Evolutionary conservation across 2,797 vertebrate species (phyloP).

Genomic region (Crypturellus tataupa): DNA sequence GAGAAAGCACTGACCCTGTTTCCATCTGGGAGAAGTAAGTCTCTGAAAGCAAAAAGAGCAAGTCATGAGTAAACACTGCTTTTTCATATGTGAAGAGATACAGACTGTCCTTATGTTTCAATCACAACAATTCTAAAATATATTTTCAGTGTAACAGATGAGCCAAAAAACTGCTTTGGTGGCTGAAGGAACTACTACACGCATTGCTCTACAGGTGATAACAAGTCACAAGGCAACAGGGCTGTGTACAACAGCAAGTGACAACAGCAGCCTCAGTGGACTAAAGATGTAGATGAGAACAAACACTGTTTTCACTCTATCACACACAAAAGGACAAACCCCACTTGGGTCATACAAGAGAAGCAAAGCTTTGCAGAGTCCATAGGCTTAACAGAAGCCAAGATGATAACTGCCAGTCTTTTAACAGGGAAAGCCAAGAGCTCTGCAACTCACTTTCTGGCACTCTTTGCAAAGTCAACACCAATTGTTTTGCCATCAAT

Average conservation of each 20-base stretch:
- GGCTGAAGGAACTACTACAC: neutral
- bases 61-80: neutral
- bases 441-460: slow-evolving; percentile 91
- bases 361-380: neutral
- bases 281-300: neutral
- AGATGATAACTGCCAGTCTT: neutral
- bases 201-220: neutral
- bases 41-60: slow-evolving; percentile 83
- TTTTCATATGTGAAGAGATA: neutral
- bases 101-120: neutral
- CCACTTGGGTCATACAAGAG: neutral
- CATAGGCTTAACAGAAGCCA: neutral
- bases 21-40: slow-evolving; percentile 94
- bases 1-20: slow-evolving; percentile 97
- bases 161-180: neutral
- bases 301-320: neutral
- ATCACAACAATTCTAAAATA: neutral
- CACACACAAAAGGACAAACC: neutral
- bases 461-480: slow-evolving; percentile 98
- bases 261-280: neutral
- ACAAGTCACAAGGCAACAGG: neutral
- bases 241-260: neutral
- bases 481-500: slow-evolving; percentile 98
- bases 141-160: neutral
- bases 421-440: neutral